Evolutionary conservation across 2,113 vertebrate species (phyloP).

Genomic region (Diadophis punctatus): DNA sequence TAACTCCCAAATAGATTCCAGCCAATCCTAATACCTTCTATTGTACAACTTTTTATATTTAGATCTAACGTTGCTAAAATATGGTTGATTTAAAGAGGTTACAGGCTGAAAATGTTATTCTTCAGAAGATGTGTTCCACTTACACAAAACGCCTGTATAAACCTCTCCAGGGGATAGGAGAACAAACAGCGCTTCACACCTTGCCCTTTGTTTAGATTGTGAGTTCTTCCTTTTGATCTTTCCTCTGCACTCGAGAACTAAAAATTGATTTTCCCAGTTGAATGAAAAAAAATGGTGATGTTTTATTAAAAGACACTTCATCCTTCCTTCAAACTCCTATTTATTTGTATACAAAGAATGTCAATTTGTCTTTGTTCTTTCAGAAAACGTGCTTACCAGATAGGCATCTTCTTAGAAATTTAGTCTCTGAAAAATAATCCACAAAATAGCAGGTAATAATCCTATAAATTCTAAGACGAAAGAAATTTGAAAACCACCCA

Average conservation of each 20-base stretch:
- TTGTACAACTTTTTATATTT: conserved; percentile 28
- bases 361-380: conserved; percentile 48
- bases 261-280: conserved; percentile 68
- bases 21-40: neutral
- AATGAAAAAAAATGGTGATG: conserved; percentile 57
- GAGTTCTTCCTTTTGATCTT: conserved; percentile 67
- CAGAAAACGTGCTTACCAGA: conserved; percentile 52
- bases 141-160: conserved; percentile 44
- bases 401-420: neutral
- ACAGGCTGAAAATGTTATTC: conserved; percentile 24
- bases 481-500: conserved; percentile 12
- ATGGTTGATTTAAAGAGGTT: neutral
- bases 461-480: neutral
- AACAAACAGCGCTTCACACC: conserved; percentile 36
- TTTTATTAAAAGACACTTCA: conserved; percentile 68
- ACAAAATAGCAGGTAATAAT: conserved; percentile 7
- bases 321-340: conserved; percentile 47
- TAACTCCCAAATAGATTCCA: neutral
- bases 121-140: conserved; percentile 51
- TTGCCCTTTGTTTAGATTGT: conserved; percentile 59
- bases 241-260: conserved; percentile 58
- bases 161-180: conserved; percentile 52
- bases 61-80: conserved; percentile 11
- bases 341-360: conserved; percentile 19
- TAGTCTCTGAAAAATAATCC: conserved; percentile 28